Evolutionary conservation across 2,888 invertebrate genomes (phyloP).

Genomic region (Thereva unica): DNA sequence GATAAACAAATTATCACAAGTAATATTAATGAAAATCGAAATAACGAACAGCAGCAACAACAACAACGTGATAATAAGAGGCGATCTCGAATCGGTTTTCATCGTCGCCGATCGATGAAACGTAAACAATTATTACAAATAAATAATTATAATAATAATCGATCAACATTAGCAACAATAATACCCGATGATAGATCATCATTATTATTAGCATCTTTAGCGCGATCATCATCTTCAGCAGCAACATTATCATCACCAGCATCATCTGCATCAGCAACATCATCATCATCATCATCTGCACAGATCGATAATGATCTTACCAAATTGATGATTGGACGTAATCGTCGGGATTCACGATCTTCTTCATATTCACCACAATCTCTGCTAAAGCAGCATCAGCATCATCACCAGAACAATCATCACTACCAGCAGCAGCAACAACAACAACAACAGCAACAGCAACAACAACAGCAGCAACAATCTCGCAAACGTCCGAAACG

Average conservation of each 20-base stretch:
- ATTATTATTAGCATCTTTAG: background rate
- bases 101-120: slow-evolving; percentile 37
- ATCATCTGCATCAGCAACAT: slow-evolving; percentile 9
- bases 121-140: slow-evolving; percentile 34
- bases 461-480: slow-evolving; percentile 45
- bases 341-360: slow-evolving; percentile 38
- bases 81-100: slow-evolving; percentile 32
- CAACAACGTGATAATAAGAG: slow-evolving; percentile 24
- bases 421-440: slow-evolving; percentile 36
- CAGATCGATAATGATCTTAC: slow-evolving; percentile 35
- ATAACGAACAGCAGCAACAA: slow-evolving; percentile 25
- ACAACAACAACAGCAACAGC: slow-evolving; percentile 38
- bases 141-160: slow-evolving; percentile 20
- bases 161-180: slow-evolving; percentile 32
- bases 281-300: slow-evolving; percentile 16
- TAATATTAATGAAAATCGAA: slow-evolving; percentile 12
- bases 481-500: slow-evolving; percentile 49
- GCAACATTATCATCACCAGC: slow-evolving; percentile 13
- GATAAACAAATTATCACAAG: background rate
- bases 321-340: slow-evolving; percentile 37
- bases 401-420: too few relatives aligned
- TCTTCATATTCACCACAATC: slow-evolving; percentile 38
- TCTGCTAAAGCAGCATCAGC: slow-evolving; percentile 40
- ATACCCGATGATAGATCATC: slow-evolving; percentile 7
- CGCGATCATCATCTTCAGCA: slow-evolving; percentile 31